Conservation (phyloP, 1,140 invertebrate genomes). For the Acromyrmex echinatior region DNA sequence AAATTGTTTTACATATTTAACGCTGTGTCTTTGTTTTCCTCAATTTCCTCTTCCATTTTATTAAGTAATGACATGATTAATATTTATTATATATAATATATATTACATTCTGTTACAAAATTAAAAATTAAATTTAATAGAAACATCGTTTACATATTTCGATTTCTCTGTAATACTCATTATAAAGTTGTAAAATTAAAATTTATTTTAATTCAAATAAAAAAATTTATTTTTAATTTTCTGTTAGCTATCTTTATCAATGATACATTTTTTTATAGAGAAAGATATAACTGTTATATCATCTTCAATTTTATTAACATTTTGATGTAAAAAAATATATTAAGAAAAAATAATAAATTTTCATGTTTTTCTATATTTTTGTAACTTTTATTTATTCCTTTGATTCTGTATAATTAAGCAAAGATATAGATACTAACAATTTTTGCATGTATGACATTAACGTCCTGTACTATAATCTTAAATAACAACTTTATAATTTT, state of each 20-base stretch:
- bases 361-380: background rate
- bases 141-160: no score
- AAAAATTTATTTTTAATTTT: background rate
- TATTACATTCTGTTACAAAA: no score
- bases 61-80: background rate
- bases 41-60: background rate
- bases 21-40: background rate
- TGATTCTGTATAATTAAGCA: background rate
- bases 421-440: background rate
- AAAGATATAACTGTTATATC: background rate
- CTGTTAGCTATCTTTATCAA: background rate
- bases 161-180: no score
- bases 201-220: background rate
- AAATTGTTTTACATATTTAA: background rate
- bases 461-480: background rate
- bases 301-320: background rate
- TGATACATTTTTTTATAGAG: background rate
- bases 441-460: background rate
- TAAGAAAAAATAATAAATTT: background rate
- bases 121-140: no score
- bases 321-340: background rate
- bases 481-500: background rate
- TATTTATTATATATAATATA: background rate
- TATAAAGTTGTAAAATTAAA: no score
- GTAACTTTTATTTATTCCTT: background rate